Percentiles rank a stretch among this genome's conserved stretches.
Evolutionary conservation across 35 echinoderm and acorn worm genomes (phyloP).

Genomic region (Patiria miniata): DNA sequence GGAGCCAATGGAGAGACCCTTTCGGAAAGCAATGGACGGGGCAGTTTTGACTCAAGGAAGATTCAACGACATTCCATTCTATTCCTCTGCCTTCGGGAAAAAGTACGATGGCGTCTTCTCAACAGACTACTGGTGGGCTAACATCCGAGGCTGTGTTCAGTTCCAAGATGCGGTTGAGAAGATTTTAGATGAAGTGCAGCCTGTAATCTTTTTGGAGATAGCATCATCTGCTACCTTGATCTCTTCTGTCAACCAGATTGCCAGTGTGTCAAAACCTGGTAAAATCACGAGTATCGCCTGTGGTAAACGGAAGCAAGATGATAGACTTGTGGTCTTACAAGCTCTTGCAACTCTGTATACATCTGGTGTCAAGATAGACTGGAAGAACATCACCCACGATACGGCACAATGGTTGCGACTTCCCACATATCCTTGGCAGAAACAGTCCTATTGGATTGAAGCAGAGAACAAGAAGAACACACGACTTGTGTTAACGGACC

Average conservation of each 20-base stretch:
- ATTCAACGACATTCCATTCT: constrained; percentile 49
- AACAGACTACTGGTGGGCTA: constrained; percentile 90
- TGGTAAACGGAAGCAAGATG: constrained; percentile 79
- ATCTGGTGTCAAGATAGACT: constrained; percentile 61
- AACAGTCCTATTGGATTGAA: constrained; percentile 65
- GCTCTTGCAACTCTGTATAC: constrained; percentile 59
- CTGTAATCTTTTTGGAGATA: constrained; percentile 77
- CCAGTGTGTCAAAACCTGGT: constrained; percentile 27
- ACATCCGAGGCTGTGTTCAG: constrained; percentile 78
- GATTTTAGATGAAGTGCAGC: constrained; percentile 60
- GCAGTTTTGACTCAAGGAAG: constrained; percentile 66
- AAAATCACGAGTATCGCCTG: constrained; percentile 54
- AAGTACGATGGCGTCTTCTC: constrained; percentile 74
- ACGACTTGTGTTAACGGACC: constrained; percentile 79
- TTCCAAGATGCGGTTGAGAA: constrained; percentile 75
- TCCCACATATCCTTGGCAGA: constrained; percentile 90
- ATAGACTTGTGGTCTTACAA: constrained; percentile 45
- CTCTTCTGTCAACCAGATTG: constrained; percentile 79
- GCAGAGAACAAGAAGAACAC: constrained; percentile 68
- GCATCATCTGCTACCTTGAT: constrained; percentile 72
- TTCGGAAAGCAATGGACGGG: constrained; percentile 71
- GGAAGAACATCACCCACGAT: constrained; percentile 66
- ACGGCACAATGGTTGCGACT: constrained; percentile 46
- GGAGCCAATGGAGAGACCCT: constrained; percentile 89
- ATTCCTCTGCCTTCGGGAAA: constrained; percentile 78